A percentile compares a stretch with the other conserved stretches of the same genome.
These are phyloP conservation scores for Philypnodon macrostomus DNA, from an alignment of 2,797 vertebrate species.

Conservation along the genomic window DNA sequence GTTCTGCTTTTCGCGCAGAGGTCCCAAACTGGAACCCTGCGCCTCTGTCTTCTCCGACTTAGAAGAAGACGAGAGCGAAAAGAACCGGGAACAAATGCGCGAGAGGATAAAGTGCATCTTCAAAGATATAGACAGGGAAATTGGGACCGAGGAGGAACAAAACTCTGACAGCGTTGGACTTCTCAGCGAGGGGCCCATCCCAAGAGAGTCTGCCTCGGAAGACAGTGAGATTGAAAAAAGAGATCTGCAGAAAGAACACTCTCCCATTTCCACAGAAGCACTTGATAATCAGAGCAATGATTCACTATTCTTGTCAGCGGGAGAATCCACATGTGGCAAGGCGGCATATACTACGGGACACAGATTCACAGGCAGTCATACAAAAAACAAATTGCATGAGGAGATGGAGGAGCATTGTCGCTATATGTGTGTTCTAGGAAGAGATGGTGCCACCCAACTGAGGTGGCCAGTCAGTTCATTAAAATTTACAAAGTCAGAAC, in stretches of 20 bases:
- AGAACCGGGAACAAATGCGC: slow-evolving; percentile 68
- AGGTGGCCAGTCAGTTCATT: slow-evolving; percentile 89
- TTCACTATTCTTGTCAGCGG: slow-evolving; percentile 22
- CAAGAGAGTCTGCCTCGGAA: slow-evolving; percentile 27
- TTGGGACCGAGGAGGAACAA: slow-evolving; percentile 57
- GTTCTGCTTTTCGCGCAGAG: slow-evolving; percentile 94
- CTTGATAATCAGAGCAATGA: slow-evolving; percentile 44
- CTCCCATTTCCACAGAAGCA: slow-evolving; percentile 41
- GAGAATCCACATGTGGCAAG: slow-evolving; percentile 26
- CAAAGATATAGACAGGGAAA: slow-evolving; percentile 69
- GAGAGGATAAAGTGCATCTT: slow-evolving; percentile 77
- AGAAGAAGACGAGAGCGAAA: slow-evolving; percentile 85
- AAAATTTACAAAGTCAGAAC: slow-evolving; percentile 87
- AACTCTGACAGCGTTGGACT: slow-evolving; percentile 34
- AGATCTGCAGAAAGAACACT: slow-evolving; percentile 24
- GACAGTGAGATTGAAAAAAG: slow-evolving; percentile 43
- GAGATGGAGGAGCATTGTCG: slow-evolving; percentile 15
- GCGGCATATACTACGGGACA: slow-evolving; percentile 22
- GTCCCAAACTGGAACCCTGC: slow-evolving; percentile 90
- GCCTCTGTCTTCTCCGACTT: slow-evolving; percentile 95
- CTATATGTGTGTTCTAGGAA: slow-evolving; percentile 83
- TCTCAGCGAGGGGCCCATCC: slow-evolving; percentile 33
- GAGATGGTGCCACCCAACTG: slow-evolving; percentile 82
- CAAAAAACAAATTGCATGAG: slow-evolving; percentile 45
- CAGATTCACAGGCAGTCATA: slow-evolving; percentile 40